Evolutionary conservation across 2,113 vertebrate genomes (phyloP).

Genomic region (Epinephelus lanceolatus): DNA sequence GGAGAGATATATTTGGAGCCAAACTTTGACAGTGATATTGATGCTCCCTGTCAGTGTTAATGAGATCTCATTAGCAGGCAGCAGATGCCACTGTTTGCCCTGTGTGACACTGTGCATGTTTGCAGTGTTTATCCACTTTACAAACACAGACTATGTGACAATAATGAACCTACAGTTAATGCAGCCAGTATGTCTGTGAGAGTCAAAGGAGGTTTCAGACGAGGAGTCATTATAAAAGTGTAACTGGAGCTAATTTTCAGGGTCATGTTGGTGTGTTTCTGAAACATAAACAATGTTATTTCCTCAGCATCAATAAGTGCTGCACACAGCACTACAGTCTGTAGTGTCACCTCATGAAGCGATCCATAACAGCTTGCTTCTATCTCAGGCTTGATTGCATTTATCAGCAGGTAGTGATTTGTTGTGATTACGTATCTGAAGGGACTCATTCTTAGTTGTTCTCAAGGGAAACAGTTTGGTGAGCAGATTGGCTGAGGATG

Average conservation of each 20-base stretch:
- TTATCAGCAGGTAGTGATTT: background rate
- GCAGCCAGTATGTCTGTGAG: background rate
- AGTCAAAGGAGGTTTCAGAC: background rate
- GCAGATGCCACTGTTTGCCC: conserved; percentile 56
- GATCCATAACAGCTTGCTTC: background rate
- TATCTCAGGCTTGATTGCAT: background rate
- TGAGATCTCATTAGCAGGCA: conserved; percentile 56
- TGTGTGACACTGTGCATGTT: conserved; percentile 5
- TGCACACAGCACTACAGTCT: background rate
- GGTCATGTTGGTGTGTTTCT: background rate
- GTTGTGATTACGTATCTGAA: background rate
- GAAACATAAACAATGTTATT: background rate
- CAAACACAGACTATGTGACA: conserved; percentile 4
- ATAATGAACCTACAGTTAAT: background rate
- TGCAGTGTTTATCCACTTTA: conserved; percentile 17
- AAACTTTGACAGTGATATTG: conserved; percentile 46
- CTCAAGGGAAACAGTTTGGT: background rate
- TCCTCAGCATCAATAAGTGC: background rate
- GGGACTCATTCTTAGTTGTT: background rate
- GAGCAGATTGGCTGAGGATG: background rate
- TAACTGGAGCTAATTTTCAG: background rate
- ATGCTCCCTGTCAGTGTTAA: conserved; percentile 45
- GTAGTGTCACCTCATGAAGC: background rate
- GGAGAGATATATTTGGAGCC: conserved; percentile 9
- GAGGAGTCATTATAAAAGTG: background rate